A percentile compares a stretch with the other conserved stretches of the same genome.
Conservation (phyloP, 2,113 vertebrate species). For the Megalops atlanticus region DNA sequence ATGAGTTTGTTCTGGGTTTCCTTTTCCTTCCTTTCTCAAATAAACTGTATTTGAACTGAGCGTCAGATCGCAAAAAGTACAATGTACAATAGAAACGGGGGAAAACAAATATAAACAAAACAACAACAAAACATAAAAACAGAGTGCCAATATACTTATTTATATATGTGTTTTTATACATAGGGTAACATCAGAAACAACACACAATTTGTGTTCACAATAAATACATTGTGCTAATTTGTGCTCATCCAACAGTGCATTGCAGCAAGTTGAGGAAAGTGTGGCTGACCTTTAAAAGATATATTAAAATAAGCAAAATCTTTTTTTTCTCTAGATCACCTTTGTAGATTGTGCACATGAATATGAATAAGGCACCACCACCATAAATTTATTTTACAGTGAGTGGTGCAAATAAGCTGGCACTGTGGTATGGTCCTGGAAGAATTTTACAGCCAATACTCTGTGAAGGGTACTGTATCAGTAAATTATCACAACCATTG, state of each 20-base stretch:
- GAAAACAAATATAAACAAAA: no score
- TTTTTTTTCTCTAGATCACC: not conserved
- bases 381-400: not conserved
- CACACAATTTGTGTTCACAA: not conserved
- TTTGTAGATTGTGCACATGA: not conserved
- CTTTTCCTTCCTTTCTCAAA: no score
- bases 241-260: not conserved
- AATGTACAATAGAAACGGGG: no score
- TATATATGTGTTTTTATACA: no score
- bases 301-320: not conserved
- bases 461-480: not conserved
- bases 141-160: no score
- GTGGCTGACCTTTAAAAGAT: not conserved
- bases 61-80: no score
- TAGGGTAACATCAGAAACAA: no score
- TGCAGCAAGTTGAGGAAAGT: not conserved
- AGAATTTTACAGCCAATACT: not conserved
- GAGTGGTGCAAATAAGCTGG: not conserved
- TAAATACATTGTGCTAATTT: not conserved
- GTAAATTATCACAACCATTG: not conserved
- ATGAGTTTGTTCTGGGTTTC: no score
- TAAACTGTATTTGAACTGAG: no score
- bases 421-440: not conserved
- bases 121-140: no score
- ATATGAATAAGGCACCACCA: not conserved